Conservation (phyloP, 2,113 vertebrate species). For the Charina bottae region DNA sequence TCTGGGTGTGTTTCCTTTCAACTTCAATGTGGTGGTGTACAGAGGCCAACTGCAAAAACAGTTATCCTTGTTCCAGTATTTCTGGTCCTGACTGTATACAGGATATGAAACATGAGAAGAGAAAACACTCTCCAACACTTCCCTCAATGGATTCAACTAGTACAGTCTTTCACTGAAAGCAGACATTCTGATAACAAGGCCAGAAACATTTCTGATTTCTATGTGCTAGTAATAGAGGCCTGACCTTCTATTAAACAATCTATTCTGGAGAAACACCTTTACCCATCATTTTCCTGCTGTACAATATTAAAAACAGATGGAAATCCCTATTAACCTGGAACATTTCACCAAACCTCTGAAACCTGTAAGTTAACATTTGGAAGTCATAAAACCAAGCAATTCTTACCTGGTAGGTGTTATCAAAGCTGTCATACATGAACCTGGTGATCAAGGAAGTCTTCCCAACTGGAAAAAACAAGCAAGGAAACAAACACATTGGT, state of each 20-base stretch:
- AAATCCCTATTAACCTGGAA: neutral
- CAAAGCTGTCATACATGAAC: slow-evolving; percentile 99
- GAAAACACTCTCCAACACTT: too few relatives aligned
- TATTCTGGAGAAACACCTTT: neutral
- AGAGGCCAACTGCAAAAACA: too few relatives aligned
- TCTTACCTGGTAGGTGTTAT: slow-evolving; percentile 97
- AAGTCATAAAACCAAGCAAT: neutral
- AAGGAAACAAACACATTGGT: slow-evolving; percentile 2
- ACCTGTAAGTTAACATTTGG: neutral
- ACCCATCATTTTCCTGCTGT: neutral
- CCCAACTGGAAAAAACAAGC: slow-evolving; percentile 82
- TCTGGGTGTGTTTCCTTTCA: too few relatives aligned
- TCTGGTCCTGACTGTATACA: too few relatives aligned
- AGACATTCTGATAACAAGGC: neutral
- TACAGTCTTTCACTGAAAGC: neutral
- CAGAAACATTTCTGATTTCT: neutral
- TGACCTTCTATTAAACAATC: neutral
- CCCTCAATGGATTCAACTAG: neutral
- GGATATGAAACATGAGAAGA: neutral
- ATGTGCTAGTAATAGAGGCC: neutral
- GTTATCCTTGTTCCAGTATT: too few relatives aligned
- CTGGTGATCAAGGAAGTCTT: slow-evolving; percentile 98
- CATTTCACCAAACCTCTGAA: neutral
- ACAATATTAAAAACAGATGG: neutral
- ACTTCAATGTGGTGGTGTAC: too few relatives aligned